These are phyloP conservation scores for Drosophila longiperda DNA, from an alignment of 2,888 invertebrate genomes.

Conservation along the genomic window DNA sequence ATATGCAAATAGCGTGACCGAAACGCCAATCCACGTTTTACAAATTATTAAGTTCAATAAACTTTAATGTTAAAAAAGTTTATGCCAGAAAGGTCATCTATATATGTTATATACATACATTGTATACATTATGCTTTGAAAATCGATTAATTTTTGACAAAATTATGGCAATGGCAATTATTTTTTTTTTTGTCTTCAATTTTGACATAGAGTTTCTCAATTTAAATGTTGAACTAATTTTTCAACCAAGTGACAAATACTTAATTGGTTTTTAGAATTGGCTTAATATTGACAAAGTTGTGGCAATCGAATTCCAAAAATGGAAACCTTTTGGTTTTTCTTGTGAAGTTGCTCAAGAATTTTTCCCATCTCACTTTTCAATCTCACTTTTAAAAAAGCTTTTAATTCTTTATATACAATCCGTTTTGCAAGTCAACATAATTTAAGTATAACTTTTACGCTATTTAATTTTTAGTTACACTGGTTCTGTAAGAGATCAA, in stretches of 20 bases:
- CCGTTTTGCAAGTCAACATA: too few relatives aligned
- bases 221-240: neutral
- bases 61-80: slow-evolving; percentile 15
- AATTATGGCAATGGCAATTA: neutral
- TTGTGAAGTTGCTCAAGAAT: neutral
- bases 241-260: neutral
- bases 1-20: slow-evolving; percentile 51
- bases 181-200: neutral
- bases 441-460: too few relatives aligned
- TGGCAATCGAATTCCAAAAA: neutral
- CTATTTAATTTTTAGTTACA: neutral
- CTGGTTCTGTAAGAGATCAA: neutral
- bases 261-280: neutral
- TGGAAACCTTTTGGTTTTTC: neutral
- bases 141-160: neutral
- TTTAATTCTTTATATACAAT: too few relatives aligned
- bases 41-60: slow-evolving; percentile 39
- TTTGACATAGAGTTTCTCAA: neutral
- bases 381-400: too few relatives aligned
- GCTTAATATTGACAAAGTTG: neutral
- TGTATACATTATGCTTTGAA: neutral
- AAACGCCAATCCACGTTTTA: slow-evolving; percentile 2
- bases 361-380: too few relatives aligned
- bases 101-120: neutral
- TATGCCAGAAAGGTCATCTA: neutral